Percentiles rank a stretch among this genome's conserved stretches.
Evolutionary conservation across 2,888 invertebrate genomes (phyloP).

Genomic region (Andrena bucephala): DNA sequence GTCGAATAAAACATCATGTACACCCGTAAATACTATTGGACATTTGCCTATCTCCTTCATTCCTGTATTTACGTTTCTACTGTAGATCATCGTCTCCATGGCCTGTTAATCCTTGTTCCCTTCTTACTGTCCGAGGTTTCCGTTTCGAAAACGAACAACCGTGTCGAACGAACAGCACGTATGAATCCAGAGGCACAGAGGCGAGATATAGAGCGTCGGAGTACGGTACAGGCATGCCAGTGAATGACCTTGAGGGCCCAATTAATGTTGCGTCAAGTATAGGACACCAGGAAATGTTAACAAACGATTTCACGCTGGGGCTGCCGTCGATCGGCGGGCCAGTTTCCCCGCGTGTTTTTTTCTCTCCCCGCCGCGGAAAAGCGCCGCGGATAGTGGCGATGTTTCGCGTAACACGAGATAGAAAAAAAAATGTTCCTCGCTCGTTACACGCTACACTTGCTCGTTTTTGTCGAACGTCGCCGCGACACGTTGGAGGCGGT

Average conservation of each 20-base stretch:
- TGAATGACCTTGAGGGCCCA: background rate
- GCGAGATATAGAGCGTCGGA: no score
- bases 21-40: no score
- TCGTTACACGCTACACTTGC: constrained; percentile 61
- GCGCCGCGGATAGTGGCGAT: constrained; percentile 6
- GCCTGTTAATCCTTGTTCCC: no score
- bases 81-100: no score
- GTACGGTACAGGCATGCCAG: background rate
- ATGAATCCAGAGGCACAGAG: no score
- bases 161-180: no score
- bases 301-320: constrained; percentile 65
- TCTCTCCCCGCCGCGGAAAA: background rate
- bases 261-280: constrained; percentile 23
- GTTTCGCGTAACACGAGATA: constrained; percentile 44
- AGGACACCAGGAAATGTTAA: constrained; percentile 49
- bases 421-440: constrained; percentile 43
- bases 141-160: no score
- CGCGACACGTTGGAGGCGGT: constrained; percentile 38
- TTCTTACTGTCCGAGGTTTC: no score
- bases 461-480: constrained; percentile 59
- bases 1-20: no score
- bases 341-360: constrained; percentile 4
- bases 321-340: constrained; percentile 35
- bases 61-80: no score
- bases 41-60: no score